Conservation (phyloP, 35 echinoderm and acorn worm genomes). For the Heliocidaris tuberculata region DNA sequence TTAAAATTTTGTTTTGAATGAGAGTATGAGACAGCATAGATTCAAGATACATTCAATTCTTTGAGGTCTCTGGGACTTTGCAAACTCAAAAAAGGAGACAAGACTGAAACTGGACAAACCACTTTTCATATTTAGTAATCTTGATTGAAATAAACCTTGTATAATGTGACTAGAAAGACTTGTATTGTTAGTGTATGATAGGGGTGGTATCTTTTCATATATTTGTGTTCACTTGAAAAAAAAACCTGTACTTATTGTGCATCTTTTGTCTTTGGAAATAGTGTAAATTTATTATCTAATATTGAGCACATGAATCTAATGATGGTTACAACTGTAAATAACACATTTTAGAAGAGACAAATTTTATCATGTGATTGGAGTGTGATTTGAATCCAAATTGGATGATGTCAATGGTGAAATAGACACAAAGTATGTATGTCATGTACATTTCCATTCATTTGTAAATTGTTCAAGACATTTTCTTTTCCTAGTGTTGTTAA, state of each 20-base stretch:
- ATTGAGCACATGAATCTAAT: neutral
- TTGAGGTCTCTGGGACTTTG: too few species aligned
- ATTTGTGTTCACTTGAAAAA: neutral
- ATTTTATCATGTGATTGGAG: neutral
- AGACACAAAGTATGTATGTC: conserved; percentile 13
- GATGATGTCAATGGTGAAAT: neutral
- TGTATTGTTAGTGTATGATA: neutral
- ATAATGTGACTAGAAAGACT: neutral
- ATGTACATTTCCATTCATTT: conserved; percentile 41
- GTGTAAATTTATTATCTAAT: conserved; percentile 30
- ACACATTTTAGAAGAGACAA: conserved; percentile 43
- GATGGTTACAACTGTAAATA: conserved; percentile 27
- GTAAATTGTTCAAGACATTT: neutral
- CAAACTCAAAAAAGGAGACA: too few species aligned
- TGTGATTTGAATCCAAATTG: conserved; percentile 10
- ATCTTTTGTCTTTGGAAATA: conserved; percentile 5
- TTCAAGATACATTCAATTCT: neutral
- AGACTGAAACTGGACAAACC: too few species aligned
- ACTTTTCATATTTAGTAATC: neutral
- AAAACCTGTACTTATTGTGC: conserved; percentile 37
- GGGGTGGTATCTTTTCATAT: neutral
- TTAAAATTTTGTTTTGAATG: neutral
- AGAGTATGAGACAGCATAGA: neutral
- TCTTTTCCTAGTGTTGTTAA: conserved; percentile 20
- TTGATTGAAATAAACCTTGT: conserved; percentile 4